phyloP scores from a whole-genome alignment of 2,113 vertebrate species.

The Alethe diademata region DNA sequence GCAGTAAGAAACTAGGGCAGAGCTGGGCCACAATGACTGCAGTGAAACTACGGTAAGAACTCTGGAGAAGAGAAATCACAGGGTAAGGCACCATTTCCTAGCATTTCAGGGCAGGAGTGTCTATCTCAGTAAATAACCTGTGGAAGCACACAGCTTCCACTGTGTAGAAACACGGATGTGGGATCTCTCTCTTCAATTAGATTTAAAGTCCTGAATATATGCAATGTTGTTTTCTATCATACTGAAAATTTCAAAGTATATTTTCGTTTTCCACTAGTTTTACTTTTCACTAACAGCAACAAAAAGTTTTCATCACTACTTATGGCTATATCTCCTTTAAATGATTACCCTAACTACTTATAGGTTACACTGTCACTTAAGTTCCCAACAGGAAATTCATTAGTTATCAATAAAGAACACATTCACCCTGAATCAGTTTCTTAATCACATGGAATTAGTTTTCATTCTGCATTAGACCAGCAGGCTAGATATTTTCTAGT shows the following conservation, averaged over 20 bases:
- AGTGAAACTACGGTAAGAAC: not conserved
- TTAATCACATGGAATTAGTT: not conserved
- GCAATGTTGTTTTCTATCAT: not conserved
- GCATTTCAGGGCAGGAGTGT: not conserved
- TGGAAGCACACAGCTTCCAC: not conserved
- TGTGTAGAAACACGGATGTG: not conserved
- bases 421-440: not conserved
- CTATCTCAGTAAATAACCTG: not conserved
- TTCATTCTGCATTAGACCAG: not conserved
- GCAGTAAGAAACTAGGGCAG: not conserved
- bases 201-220: not conserved
- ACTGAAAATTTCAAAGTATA: not conserved
- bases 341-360: not conserved
- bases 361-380: not conserved
- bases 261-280: not conserved
- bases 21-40: not conserved
- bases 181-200: not conserved
- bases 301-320: not conserved
- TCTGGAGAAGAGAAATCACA: not conserved
- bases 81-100: not conserved
- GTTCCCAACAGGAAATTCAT: not conserved
- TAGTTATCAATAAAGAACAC: not conserved
- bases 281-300: not conserved
- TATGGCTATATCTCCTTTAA: not conserved
- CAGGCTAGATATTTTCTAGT: not conserved